These are phyloP conservation scores for Cheilosia vernalis DNA, from an alignment of 2,888 invertebrate genomes.

Conservation along the genomic window DNA sequence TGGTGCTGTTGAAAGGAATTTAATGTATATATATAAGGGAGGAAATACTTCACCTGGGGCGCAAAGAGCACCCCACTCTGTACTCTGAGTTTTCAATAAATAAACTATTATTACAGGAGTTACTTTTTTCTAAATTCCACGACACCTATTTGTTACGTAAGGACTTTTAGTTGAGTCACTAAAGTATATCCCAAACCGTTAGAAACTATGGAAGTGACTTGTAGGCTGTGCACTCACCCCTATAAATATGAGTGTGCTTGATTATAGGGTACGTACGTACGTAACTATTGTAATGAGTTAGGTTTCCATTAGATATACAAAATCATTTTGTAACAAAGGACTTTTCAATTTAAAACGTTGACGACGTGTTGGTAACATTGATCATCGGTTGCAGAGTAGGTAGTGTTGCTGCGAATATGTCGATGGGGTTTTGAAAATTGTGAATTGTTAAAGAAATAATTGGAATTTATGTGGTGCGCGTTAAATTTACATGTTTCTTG, in stretches of 20 bases:
- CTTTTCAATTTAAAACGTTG: background rate
- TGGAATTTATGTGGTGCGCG: too few relatives aligned
- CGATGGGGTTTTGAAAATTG: too few relatives aligned
- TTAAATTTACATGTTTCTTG: too few relatives aligned
- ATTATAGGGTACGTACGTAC: conserved; percentile 23
- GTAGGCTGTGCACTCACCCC: conserved; percentile 18
- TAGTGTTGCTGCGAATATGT: too few relatives aligned
- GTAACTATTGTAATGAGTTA: conserved; percentile 5
- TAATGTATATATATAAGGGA: conserved; percentile 59
- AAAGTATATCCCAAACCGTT: conserved; percentile 12
- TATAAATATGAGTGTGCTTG: conserved; percentile 8
- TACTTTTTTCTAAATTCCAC: conserved; percentile 8
- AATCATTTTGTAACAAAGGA: conserved; percentile 7
- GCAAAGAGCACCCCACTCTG: conserved; percentile 62
- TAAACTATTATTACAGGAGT: conserved; percentile 69
- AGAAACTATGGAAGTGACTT: background rate
- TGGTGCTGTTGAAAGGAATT: conserved; percentile 74
- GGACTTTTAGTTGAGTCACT: conserved; percentile 37
- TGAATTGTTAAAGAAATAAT: too few relatives aligned
- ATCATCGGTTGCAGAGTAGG: background rate
- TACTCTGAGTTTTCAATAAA: conserved; percentile 71
- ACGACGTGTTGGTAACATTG: background rate
- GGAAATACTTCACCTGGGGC: conserved; percentile 66
- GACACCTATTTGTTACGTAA: conserved; percentile 8
- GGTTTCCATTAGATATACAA: background rate